Evolutionary conservation across 2,797 vertebrate species (phyloP).

Genomic region (Helicolenus hilgendorfi): DNA sequence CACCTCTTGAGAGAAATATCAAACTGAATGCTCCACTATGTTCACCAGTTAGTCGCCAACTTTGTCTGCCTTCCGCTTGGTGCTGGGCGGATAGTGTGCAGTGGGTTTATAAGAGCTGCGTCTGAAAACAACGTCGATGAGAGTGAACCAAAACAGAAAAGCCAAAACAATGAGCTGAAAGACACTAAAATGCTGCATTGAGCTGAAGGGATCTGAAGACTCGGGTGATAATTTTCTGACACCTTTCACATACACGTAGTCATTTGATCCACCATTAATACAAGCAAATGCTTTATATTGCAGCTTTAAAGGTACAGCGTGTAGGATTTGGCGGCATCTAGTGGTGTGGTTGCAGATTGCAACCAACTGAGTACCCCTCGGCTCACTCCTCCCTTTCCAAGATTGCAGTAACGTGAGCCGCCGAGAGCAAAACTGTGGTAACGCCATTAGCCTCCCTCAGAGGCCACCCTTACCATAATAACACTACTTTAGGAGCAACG

Average conservation of each 20-base stretch:
- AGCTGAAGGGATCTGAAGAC: neutral
- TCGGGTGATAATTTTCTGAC: neutral
- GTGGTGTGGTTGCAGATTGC: no score
- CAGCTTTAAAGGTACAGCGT: neutral
- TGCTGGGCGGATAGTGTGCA: neutral
- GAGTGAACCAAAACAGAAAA: neutral
- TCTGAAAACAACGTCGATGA: no score
- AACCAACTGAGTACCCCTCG: no score
- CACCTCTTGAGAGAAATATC: neutral
- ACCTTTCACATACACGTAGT: neutral
- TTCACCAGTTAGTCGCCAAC: neutral
- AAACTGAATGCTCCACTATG: neutral
- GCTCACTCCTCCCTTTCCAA: no score
- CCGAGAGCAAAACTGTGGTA: no score
- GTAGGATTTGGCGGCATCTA: no score
- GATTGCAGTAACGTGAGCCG: rapidly evolving
- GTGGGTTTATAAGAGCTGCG: neutral
- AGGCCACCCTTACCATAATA: no score
- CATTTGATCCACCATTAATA: neutral
- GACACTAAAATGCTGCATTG: neutral
- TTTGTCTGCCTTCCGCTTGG: neutral
- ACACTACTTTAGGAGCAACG: no score
- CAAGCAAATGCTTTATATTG: neutral
- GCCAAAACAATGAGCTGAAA: neutral
- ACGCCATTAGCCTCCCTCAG: no score